phyloP scores from a whole-genome alignment of 1,140 invertebrate species.

The Eriocheir sinensis region DNA sequence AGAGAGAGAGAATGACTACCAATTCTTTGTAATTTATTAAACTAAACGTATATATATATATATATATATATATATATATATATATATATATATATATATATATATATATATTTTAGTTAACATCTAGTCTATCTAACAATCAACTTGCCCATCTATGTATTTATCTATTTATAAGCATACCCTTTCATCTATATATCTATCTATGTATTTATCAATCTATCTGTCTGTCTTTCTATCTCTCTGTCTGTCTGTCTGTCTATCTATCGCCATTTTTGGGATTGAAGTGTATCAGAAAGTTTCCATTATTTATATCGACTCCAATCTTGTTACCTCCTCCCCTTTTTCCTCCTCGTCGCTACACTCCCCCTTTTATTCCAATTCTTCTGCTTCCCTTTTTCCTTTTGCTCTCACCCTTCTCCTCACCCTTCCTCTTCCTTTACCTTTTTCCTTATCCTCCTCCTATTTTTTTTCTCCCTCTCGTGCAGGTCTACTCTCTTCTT shows the following conservation, averaged over 20 bases:
- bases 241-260: not conserved
- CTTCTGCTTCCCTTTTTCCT: not conserved
- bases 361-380: not conserved
- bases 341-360: not conserved
- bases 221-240: not conserved
- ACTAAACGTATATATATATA: not conserved
- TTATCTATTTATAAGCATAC: conserved; percentile 15
- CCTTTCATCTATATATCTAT: conserved; percentile 29
- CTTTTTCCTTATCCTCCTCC: not conserved
- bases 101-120: not conserved
- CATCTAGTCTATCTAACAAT: not conserved
- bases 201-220: conserved; percentile 17
- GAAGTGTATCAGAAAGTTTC: not conserved
- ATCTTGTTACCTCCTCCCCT: not conserved
- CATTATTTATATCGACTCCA: not conserved
- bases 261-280: no score
- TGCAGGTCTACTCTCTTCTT: not conserved
- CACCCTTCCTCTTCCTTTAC: not conserved
- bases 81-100: not conserved
- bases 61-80: not conserved
- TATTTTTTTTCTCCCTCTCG: not conserved
- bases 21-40: not conserved
- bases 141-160: not conserved
- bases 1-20: no score
- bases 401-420: not conserved